Evolutionary conservation across 2,113 vertebrate species (phyloP), one percentile per base, ranked within the genome.

Genomic region (Zosterops pallidus): DNA sequence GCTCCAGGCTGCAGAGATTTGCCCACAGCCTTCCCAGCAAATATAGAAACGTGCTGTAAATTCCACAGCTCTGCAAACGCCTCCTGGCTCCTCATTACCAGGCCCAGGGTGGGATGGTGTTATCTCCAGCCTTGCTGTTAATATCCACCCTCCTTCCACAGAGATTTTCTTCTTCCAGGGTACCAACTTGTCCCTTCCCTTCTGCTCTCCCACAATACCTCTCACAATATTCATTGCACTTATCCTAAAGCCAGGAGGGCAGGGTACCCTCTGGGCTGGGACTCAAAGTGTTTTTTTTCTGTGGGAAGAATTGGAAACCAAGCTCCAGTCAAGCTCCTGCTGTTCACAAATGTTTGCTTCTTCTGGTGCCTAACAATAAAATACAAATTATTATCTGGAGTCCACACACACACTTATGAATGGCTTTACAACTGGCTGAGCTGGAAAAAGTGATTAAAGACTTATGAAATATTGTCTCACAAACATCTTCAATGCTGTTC

Each of bases 181-280:
- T 31, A 15, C 55, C 46, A 18, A 0, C 1, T 0, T 31, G 19
- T 9, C 31, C 57, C 25, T 64, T 79, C 13, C 70, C 31, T 20
- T 81, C 56, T 37, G 44, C 77, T 79, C 0, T 0, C 49, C 29
- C 31, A 1, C 23, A 6, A 0, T 2, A 11, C 29, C 15, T 52
- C 57, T 88, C 53, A 1, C 16, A 72, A 1, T 25, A 14, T 39
- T 57, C 44, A 22, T 12, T 20, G 53, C 6, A 1, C 4, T 65
- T 46, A 19, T 3, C 49, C 87, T 59, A 18, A 67, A 87, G 35
- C 41, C 70, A 31, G 53, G 18, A 84, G 56, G 44, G 52, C 29
- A 78, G 12, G 28, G 28, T 3, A 1, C 17, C n/a, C 37, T 44
- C 33, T 72, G 47, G 63, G 3, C n/a, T 23, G 41, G 25, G 49